Evolutionary conservation across 2,888 invertebrate species (phyloP), one percentile per base, ranked within the genome.

Genomic region (Brachyopa scutellaris): DNA sequence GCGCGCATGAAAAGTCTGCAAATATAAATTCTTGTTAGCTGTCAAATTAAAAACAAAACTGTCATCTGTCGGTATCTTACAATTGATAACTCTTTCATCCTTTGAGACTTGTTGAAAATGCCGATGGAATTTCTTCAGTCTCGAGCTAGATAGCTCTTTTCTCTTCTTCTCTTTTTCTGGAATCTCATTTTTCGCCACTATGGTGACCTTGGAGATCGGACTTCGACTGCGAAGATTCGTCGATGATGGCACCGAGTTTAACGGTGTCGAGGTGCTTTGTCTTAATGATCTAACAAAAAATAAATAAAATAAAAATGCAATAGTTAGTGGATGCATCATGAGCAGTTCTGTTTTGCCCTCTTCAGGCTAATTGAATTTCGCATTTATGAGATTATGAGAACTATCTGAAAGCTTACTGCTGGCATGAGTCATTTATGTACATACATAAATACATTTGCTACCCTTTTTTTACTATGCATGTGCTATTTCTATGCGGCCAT

Each of bases 1-100:
- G 93, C 79, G 97, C 97, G 91, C 97, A 97, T 49, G 97, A 96
- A 92, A 96, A 98, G 92, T 97, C 95, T 95, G 92, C 17, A 92
- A 92, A 51, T 11, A 31, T 9, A 55, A 66, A 29, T 29, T 51
- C 19, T n/a, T n/a, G n/a, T 64, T 15, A 19, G 55, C 4, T 70
- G 47, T 21, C 15, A 42, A 40, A 21, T 36, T 15, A 40, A 40
- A 45, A 40, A 47, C 4, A 45, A 47, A 23, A 15, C 4, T 23
- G 26, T 53, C 3, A 31, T 36, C n/a, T 59, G 33, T 47, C 7
- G 33, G 19, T 15, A 70, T 93, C 94, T 94, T 91, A 95, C 95
- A 96, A 90, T 97, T 96, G 87, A 97, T 93, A 85, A 97, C 95
- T 87, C 94, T 93, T 91, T 97, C 97, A 87, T 96, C 95, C 17